Conservation (phyloP, 2,113 vertebrate genomes). For the Climacteris rufus region DNA sequence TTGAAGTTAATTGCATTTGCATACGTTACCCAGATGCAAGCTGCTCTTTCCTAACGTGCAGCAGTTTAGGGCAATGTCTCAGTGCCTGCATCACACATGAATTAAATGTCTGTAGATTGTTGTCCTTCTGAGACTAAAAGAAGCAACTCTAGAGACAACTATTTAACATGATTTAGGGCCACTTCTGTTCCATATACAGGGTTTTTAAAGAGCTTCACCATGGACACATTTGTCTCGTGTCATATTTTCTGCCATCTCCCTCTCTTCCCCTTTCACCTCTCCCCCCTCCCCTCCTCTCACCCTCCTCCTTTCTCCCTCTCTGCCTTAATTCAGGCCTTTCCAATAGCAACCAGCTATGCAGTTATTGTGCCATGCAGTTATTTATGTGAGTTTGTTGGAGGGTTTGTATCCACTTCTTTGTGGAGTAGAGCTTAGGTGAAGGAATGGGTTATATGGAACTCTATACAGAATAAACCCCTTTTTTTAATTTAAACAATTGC, state of each 20-base stretch:
- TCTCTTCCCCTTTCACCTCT: too few relatives aligned
- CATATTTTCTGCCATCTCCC: background rate
- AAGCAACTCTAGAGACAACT: background rate
- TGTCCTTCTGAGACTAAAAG: background rate
- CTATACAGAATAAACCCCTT: too few relatives aligned
- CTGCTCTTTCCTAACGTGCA: background rate
- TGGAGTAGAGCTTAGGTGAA: background rate
- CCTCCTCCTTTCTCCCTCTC: too few relatives aligned
- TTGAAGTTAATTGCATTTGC: background rate
- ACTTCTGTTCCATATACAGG: background rate
- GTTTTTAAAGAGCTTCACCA: background rate
- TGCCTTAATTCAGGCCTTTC: background rate
- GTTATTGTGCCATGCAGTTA: background rate
- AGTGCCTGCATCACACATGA: background rate
- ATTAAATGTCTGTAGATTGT: background rate
- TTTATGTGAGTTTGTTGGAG: background rate
- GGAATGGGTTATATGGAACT: background rate
- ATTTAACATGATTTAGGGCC: background rate
- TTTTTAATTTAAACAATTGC: background rate
- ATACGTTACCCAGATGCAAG: background rate
- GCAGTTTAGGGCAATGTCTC: background rate
- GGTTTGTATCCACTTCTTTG: background rate
- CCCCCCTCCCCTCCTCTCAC: too few relatives aligned
- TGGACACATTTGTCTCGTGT: fast-evolving
- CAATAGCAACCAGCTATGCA: background rate